Base-by-base conservation (phyloP, 2,888 invertebrate species). In the Eustalomyia histrio region DNA sequence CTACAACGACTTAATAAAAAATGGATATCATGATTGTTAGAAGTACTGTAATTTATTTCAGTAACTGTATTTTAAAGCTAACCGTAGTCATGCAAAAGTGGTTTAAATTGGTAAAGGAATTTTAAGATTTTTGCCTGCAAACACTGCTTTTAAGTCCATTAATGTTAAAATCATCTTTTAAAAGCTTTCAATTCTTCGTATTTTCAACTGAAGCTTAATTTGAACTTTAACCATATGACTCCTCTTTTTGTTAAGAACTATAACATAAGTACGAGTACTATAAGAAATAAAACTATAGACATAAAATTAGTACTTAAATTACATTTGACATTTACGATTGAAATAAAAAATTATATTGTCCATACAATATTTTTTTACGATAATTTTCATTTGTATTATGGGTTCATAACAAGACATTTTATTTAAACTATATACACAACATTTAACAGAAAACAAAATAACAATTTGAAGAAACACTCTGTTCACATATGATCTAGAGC, bases 291-390 rank as follows among this genome's bases (percentile, higher is more conserved):
- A 78, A 67, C 55, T 67, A 75, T 57, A 52, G 24, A 67, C 74
- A 81, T 81, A 81, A 81, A 81, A 76, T 76, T 72, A 81, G 74
- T 82, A 83, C 84, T 85, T 88, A 87, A 88, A 88, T 88, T 87
- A 87, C 84, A 86, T 86, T 86, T 85, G 87, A 87, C 88, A 88
- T 87, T 87, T 88, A 87, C 88, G 87, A 88, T 84, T 74, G 61
- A 78, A 78, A 71, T 74, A 81, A 74, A 81, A 74, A 53, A 64
- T 43, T n/a, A n/a, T n/a, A n/a, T n/a, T n/a, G n/a, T n/a, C n/a
- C n/a, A 87, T 87, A 87, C 86, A 86, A 86, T 83, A 24, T 21
- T 83, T 80, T 80, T 88, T 87, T 86, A 88, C 87, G 87, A 88
- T 88, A 79, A 75, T 88, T 87, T 87, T 86, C 88, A 82, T 86